These are phyloP conservation scores for Phoronis australis DNA, from an alignment of 2,888 invertebrate genomes.

Conservation along the genomic window DNA sequence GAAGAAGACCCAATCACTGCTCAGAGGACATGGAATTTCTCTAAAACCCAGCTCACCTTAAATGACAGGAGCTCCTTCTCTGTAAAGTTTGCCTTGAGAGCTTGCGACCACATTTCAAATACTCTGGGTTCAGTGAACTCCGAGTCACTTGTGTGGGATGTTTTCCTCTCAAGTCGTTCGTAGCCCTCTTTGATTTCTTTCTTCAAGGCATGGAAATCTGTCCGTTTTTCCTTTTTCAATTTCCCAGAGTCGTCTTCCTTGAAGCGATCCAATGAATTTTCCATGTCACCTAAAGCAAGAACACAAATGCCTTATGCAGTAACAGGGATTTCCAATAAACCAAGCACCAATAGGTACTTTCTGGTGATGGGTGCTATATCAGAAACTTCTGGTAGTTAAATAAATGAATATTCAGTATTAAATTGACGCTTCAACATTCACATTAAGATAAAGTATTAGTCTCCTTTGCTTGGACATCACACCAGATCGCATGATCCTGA, in stretches of 20 bases:
- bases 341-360: too few species aligned
- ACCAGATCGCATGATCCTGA: too few species aligned
- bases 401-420: too few species aligned
- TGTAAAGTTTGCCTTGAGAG: conserved; percentile 73
- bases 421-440: too few species aligned
- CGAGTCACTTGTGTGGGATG: conserved; percentile 15
- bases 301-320: too few species aligned
- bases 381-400: too few species aligned
- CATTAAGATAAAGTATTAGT: too few species aligned
- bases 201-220: conserved; percentile 19
- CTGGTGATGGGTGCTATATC: too few species aligned
- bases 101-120: conserved; percentile 80
- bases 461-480: too few species aligned
- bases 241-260: conserved; percentile 6
- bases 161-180: conserved; percentile 71
- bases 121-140: conserved; percentile 85
- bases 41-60: conserved; percentile 60
- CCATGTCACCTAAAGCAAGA: conserved; percentile 1
- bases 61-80: conserved; percentile 76
- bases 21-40: too few species aligned
- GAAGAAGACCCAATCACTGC: too few species aligned
- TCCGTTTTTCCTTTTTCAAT: conserved; percentile 10
- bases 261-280: conserved; percentile 7
- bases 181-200: conserved; percentile 63
- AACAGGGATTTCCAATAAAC: too few species aligned